These are phyloP conservation scores for Saturnia pavonia DNA, from an alignment of 2,888 invertebrate species.

Conservation along the genomic window DNA sequence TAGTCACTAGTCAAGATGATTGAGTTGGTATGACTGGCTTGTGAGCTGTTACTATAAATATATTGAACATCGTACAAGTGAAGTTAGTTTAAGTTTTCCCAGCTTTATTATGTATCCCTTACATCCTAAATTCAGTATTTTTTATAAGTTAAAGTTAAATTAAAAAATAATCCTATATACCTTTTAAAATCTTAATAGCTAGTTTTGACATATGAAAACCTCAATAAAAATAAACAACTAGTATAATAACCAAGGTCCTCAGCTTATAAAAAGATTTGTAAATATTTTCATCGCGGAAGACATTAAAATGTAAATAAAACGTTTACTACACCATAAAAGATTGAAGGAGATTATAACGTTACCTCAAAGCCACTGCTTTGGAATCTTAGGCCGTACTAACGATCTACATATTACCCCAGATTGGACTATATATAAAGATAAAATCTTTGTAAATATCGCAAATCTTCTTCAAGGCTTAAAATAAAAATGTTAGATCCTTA, in stretches of 20 bases:
- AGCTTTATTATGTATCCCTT: neutral
- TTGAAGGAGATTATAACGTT: neutral
- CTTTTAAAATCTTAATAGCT: neutral
- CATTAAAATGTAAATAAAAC: neutral
- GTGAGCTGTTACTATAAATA: no score
- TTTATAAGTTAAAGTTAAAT: neutral
- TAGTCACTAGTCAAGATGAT: no score
- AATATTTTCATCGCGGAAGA: constrained; percentile 12
- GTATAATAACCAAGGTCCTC: neutral
- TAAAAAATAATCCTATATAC: neutral
- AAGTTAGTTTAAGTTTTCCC: neutral
- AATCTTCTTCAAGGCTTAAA: neutral
- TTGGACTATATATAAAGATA: neutral
- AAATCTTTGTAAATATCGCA: neutral
- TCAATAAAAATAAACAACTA: neutral
- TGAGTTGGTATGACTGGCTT: no score
- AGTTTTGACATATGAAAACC: neutral
- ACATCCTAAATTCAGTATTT: neutral
- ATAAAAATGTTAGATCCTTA: neutral
- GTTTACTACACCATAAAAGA: constrained; percentile 1
- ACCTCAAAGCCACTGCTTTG: neutral
- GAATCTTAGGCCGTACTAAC: neutral
- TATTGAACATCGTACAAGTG: neutral
- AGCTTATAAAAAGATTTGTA: constrained; percentile 1
- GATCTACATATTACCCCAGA: neutral